These are phyloP conservation scores for Pleuronectes platessa DNA, from an alignment of 2,113 vertebrate genomes.

Conservation along the genomic window DNA sequence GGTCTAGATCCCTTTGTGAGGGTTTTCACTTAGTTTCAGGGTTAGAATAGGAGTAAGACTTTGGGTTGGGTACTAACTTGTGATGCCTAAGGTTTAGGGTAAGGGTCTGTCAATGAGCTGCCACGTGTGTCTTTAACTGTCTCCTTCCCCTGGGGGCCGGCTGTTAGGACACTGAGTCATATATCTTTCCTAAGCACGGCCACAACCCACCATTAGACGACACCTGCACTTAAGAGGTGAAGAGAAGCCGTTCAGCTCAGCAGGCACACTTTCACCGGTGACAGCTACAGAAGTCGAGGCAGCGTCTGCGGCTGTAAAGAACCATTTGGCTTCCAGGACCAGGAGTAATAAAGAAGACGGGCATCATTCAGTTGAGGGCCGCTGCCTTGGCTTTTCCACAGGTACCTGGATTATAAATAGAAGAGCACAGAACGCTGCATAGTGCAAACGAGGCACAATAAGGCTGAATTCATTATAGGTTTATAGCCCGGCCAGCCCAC, in stretches of 20 bases:
- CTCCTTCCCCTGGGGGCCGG: conserved; percentile 23
- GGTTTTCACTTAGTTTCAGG: too few relatives aligned
- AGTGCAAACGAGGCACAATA: conserved; percentile 29
- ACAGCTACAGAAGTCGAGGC: conserved; percentile 18
- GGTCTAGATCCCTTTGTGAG: too few relatives aligned
- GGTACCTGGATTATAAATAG: conserved; percentile 23
- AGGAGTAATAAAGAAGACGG: conserved; percentile 13
- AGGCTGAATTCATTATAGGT: conserved; percentile 11
- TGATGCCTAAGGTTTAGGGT: not conserved
- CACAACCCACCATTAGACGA: conserved; percentile 53
- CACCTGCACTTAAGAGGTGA: conserved; percentile 51
- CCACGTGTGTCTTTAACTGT: conserved; percentile 23
- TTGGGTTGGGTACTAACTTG: not conserved
- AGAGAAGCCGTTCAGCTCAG: conserved; percentile 28
- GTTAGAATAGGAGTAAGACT: not conserved
- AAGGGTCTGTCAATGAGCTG: not conserved
- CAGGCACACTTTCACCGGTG: conserved; percentile 23
- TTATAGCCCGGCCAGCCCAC: conserved; percentile 17
- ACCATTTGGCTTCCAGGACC: conserved; percentile 10
- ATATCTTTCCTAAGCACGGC: conserved; percentile 32
- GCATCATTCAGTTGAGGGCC: not conserved
- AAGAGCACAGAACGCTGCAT: not conserved
- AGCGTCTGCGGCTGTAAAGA: conserved; percentile 9
- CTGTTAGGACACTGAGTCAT: conserved; percentile 30
- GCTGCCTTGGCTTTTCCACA: not conserved